Evolutionary conservation across 1,140 invertebrate genomes (phyloP).

Genomic region (Caenorhabditis inopinata): DNA sequence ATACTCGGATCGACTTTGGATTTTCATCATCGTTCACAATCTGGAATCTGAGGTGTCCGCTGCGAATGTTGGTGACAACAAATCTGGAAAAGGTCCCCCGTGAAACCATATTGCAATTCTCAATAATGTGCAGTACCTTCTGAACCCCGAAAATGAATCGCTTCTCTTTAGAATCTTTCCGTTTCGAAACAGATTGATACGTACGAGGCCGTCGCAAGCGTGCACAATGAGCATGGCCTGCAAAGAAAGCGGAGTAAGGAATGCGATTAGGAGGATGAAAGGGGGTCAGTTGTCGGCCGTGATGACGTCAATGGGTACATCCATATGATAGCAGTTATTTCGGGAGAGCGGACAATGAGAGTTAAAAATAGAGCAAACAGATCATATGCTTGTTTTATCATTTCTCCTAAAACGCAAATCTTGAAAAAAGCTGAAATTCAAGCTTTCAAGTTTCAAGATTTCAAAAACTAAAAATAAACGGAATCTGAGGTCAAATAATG

Average conservation of each 20-base stretch:
- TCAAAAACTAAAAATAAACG: too few species aligned
- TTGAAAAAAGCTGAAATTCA: too few species aligned
- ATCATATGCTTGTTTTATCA: not conserved
- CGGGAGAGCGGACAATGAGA: not conserved
- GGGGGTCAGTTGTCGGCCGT: slow-evolving; percentile 28
- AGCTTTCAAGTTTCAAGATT: too few species aligned
- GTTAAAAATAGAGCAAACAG: slow-evolving; percentile 17
- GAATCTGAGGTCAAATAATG: too few species aligned
- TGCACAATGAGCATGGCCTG: slow-evolving; percentile 52
- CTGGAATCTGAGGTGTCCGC: slow-evolving; percentile 46
- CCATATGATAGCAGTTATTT: not conserved
- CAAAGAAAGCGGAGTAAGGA: not conserved
- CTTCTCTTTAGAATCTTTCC: slow-evolving; percentile 47
- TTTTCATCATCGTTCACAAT: slow-evolving; percentile 51
- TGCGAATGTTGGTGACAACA: slow-evolving; percentile 38
- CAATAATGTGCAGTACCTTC: too few species aligned
- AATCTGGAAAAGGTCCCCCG: slow-evolving; percentile 45
- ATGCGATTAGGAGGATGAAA: not conserved
- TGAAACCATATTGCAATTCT: too few species aligned
- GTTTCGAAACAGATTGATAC: slow-evolving; percentile 50
- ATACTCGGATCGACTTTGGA: slow-evolving; percentile 45
- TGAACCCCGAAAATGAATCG: slow-evolving; percentile 52
- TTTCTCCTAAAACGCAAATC: too few species aligned
- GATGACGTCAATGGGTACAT: slow-evolving; percentile 10
- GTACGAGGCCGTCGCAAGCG: slow-evolving; percentile 52